phyloP scores from a whole-genome alignment of 2,797 vertebrate species.

The Anolis apletophallus region DNA sequence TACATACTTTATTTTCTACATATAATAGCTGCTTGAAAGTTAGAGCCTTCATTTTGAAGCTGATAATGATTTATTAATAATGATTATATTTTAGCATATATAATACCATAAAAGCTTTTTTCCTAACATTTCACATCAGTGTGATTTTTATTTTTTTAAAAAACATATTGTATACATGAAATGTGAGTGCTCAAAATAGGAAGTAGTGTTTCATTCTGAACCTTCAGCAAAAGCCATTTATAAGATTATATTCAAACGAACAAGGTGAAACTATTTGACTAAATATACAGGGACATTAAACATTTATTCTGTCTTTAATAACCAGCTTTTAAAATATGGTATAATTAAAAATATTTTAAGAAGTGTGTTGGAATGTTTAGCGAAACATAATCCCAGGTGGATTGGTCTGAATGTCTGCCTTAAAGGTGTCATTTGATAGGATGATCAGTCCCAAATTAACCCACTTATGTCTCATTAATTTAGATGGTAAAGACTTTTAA shows the following conservation, averaged over 20 bases:
- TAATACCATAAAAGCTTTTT: neutral
- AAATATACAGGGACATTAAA: neutral
- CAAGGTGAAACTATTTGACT: too few relatives aligned
- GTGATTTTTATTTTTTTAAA: neutral
- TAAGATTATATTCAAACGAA: neutral
- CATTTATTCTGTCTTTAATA: neutral
- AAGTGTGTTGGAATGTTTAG: neutral
- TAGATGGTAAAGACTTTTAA: neutral
- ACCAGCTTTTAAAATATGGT: neutral
- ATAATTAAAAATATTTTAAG: neutral
- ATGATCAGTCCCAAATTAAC: neutral
- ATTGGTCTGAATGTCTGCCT: neutral
- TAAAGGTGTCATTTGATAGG: neutral
- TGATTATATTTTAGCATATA: neutral
- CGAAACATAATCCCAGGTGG: neutral
- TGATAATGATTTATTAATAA: neutral
- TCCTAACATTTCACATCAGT: neutral
- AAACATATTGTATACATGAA: neutral
- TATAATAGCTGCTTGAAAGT: neutral
- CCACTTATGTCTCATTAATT: neutral
- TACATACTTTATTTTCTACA: constrained; percentile 5
- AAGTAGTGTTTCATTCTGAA: neutral
- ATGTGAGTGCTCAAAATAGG: neutral
- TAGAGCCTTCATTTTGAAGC: neutral
- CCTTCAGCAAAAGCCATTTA: neutral